Conservation (phyloP, 2,797 vertebrate genomes). For the Acanthurus tractus region DNA sequence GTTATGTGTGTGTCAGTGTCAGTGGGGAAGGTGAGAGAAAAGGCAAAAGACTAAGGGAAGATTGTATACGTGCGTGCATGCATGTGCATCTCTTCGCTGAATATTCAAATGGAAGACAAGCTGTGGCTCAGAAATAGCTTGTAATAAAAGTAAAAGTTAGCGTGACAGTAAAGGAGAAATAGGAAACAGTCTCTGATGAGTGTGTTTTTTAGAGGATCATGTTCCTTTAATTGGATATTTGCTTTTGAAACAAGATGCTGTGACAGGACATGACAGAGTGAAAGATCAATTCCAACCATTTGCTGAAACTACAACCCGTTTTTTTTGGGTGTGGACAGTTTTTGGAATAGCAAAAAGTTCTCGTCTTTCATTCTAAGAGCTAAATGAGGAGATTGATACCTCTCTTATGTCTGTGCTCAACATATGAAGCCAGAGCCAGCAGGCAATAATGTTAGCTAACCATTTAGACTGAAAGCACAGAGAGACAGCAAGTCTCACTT, state of each 20-base stretch:
- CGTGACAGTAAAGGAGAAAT: constrained; percentile 42
- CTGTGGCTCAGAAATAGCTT: constrained; percentile 26
- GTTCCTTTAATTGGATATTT: constrained; percentile 16
- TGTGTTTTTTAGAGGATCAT: neutral
- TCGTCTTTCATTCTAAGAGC: neutral
- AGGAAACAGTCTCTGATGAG: constrained; percentile 3
- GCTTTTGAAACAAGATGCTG: neutral
- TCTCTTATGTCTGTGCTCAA: neutral
- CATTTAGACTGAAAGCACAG: neutral
- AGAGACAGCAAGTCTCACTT: neutral
- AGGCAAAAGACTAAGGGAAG: constrained; percentile 29
- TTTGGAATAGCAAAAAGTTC: neutral
- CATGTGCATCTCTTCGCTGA: constrained; percentile 16
- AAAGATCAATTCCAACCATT: constrained; percentile 3
- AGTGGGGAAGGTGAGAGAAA: constrained; percentile 51
- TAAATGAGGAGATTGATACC: neutral
- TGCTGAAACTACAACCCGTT: neutral
- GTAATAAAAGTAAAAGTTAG: constrained; percentile 17
- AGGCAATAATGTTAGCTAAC: neutral
- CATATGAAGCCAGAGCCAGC: neutral
- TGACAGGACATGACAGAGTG: constrained; percentile 8
- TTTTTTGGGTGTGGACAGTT: constrained; percentile 1
- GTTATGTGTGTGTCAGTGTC: constrained; percentile 44
- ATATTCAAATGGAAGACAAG: constrained; percentile 40
- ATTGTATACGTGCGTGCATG: neutral